Evolutionary conservation across 1,140 invertebrate genomes (phyloP), one percentile per base, ranked within the genome.

Genomic region (Drosophila pseudoobscura): DNA sequence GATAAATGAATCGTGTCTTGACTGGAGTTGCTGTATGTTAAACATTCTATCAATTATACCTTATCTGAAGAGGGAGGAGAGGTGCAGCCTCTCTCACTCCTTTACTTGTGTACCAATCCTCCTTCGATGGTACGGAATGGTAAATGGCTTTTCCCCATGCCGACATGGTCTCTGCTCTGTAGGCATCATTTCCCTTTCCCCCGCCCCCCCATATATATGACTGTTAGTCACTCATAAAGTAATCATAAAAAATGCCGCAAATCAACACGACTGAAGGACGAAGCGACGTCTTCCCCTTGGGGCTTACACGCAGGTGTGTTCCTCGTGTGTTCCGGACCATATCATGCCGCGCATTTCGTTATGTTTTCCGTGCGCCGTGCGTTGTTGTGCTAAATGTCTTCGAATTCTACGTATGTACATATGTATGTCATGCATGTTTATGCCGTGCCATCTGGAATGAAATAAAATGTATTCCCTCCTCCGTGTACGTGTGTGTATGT

Each of bases 171-270:
- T 66, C 47, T 68, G 44, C 65, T 22, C 41, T 39, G 31, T 41
- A 3, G 31, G 31, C 45, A 56, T 17, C 62, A 31, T 58, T 63
- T 63, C 44, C 47, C 29, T 56, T 63, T 26, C 1, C n/a, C 26
- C 9, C 50, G 17, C 55, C 24, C 4, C 3, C 4, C 5, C 24
- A 26, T 26, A 43, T 51, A 41, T 20, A 41, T 39, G 35, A 39
- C 35, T 39, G 20, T 20, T 20, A 54, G 50, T 43, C 31, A 62
- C 58, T 62, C 65, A 53, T 57, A 76, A 76, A 63, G 35, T 64
- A 76, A 76, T 77, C 63, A 70, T 70, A 70, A 70, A 75, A 76
- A 76, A 77, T 63, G 64, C 74, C 45, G 53, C 65, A 70, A 70
- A 70, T 70, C 66, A 69, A 57, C 66, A 50, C 35, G 35, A 15